Conservation (phyloP, 2,888 invertebrate genomes). For the Colletes collaris region DNA sequence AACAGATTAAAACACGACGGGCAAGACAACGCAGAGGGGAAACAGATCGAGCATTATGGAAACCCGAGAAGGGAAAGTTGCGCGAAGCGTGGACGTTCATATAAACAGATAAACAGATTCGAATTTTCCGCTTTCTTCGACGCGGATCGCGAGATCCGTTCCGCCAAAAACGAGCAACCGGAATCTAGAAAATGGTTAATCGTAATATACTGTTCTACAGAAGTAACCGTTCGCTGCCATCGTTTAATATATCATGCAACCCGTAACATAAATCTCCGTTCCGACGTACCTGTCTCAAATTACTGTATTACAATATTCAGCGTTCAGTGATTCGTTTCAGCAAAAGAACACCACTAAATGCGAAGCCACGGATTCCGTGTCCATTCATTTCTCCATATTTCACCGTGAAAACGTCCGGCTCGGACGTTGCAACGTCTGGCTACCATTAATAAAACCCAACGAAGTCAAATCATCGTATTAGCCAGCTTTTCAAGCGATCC, state of each 20-base stretch:
- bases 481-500: slow-evolving; percentile 7
- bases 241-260: neutral
- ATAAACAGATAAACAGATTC: too few species aligned
- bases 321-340: neutral
- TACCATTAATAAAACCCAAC: slow-evolving; percentile 30
- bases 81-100: too few species aligned
- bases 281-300: neutral
- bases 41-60: too few species aligned
- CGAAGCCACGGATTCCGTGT: neutral
- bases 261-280: neutral
- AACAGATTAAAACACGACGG: too few species aligned
- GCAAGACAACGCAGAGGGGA: too few species aligned
- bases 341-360: neutral
- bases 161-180: too few species aligned
- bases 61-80: too few species aligned
- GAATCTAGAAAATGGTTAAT: too few species aligned
- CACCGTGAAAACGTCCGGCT: neutral
- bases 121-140: too few species aligned
- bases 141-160: too few species aligned
- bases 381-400: neutral
- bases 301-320: neutral
- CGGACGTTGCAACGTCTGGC: neutral
- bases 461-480: slow-evolving; percentile 17
- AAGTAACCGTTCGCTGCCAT: too few species aligned
- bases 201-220: too few species aligned